A percentile compares a stretch with the other conserved stretches of the same genome.
phyloP scores from a whole-genome alignment of 2,797 vertebrate species.

The Anguilla megastoma region DNA sequence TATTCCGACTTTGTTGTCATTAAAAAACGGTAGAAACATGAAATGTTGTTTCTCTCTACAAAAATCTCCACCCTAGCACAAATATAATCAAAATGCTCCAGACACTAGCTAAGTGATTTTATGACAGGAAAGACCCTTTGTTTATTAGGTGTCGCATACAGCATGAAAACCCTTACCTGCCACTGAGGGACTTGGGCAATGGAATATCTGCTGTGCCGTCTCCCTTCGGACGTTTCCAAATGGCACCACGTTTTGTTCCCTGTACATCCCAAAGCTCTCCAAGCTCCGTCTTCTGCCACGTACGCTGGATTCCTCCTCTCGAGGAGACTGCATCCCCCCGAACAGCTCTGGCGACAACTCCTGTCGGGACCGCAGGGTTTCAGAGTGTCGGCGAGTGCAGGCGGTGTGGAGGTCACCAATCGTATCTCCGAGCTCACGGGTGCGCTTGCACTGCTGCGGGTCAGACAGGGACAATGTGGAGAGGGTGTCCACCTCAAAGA shows the following conservation, averaged over 20 bases:
- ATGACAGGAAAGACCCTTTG: neutral
- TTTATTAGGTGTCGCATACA: neutral
- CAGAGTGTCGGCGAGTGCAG: constrained; percentile 82
- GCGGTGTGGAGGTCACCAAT: constrained; percentile 81
- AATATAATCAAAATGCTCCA: neutral
- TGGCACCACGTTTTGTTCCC: constrained; percentile 87
- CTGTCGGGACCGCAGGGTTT: constrained; percentile 65
- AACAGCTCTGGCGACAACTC: constrained; percentile 77
- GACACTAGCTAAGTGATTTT: neutral
- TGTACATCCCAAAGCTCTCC: constrained; percentile 85
- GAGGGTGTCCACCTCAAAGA: constrained; percentile 87
- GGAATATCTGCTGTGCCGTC: constrained; percentile 70
- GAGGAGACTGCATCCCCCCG: constrained; percentile 74
- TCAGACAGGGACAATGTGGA: constrained; percentile 86
- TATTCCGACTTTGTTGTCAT: neutral
- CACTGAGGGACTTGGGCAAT: constrained; percentile 73
- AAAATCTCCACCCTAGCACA: neutral
- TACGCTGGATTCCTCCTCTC: constrained; percentile 75
- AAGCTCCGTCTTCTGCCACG: constrained; percentile 83
- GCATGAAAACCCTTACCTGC: constrained; percentile 76
- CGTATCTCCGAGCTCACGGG: constrained; percentile 82
- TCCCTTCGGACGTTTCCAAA: constrained; percentile 86
- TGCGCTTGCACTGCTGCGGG: constrained; percentile 82
- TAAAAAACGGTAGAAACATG: neutral
- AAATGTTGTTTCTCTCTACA: neutral